These are phyloP conservation scores for Petrolisthes cinctipes DNA, from an alignment of 2,888 invertebrate species.

Conservation along the genomic window DNA sequence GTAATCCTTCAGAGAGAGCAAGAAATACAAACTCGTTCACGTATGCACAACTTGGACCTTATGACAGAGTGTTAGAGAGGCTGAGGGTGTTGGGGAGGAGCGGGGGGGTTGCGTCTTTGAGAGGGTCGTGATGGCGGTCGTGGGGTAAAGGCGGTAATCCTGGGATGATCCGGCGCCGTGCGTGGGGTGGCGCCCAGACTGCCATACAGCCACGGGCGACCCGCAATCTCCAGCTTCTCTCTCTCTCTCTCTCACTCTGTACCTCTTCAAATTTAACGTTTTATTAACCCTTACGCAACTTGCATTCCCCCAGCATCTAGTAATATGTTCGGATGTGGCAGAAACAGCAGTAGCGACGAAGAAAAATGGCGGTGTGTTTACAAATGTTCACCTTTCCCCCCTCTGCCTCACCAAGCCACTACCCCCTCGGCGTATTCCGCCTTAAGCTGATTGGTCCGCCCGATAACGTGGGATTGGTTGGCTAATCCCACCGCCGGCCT, in stretches of 20 bases:
- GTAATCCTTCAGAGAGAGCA: constrained; percentile 48
- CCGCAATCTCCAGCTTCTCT: constrained; percentile 14
- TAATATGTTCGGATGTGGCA: too few species aligned
- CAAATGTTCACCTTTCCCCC: neutral
- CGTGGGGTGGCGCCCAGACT: constrained; percentile 48
- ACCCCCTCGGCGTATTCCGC: constrained; percentile 33
- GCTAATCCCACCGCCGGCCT: constrained; percentile 55
- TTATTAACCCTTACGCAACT: too few species aligned
- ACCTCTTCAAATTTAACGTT: neutral
- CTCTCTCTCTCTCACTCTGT: neutral
- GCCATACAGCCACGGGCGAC: constrained; percentile 38
- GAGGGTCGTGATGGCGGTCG: constrained; percentile 49
- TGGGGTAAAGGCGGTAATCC: constrained; percentile 58
- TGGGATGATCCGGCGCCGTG: constrained; percentile 51
- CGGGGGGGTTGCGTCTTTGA: constrained; percentile 19
- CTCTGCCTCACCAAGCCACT: constrained; percentile 3
- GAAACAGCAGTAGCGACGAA: too few species aligned
- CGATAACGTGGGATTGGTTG: constrained; percentile 56
- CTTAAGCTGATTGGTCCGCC: constrained; percentile 61
- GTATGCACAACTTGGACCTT: neutral
- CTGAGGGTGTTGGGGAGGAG: neutral
- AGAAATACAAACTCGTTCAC: constrained; percentile 16
- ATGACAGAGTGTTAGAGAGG: neutral
- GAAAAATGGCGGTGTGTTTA: neutral
- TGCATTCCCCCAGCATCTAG: too few species aligned